A percentile compares a stretch with the other conserved stretches of the same genome.
Evolutionary conservation across 2,797 vertebrate species (phyloP).

Genomic region (Periophthalmus magnuspinnatus): DNA sequence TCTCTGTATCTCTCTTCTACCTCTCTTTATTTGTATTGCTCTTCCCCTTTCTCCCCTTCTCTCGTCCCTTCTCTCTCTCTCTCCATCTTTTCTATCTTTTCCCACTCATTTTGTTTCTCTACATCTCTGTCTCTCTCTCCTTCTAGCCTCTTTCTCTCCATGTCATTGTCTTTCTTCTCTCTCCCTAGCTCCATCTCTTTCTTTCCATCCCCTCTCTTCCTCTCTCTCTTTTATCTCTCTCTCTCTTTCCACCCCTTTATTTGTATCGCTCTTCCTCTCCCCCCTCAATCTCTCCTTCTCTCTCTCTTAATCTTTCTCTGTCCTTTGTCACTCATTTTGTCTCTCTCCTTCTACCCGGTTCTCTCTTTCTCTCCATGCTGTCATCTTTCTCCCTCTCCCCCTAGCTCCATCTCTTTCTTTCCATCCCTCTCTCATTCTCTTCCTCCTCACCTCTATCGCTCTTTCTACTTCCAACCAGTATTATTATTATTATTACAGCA

Average conservation of each 20-base stretch:
- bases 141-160: no score
- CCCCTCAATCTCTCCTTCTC: no score
- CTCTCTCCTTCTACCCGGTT: background rate
- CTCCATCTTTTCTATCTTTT: background rate
- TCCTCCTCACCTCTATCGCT: background rate
- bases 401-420: background rate
- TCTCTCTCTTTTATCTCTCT: background rate
- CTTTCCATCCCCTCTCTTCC: background rate
- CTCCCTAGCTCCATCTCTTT: background rate
- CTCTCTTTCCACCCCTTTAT: no score
- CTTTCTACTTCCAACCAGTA: no score
- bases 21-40: background rate
- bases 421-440: background rate
- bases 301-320: no score
- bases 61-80: background rate
- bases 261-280: no score
- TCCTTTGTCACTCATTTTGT: no score
- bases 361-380: background rate
- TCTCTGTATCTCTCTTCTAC: background rate
- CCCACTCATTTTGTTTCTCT: accelerated
- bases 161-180: no score
- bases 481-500: no score
- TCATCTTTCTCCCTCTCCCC: background rate
- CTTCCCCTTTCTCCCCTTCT: no score
- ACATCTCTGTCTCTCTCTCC: no score